Percentiles rank a stretch among this genome's conserved stretches.
These are phyloP conservation scores for Paralinhomoeus sp. DNA, from an alignment of 2,888 invertebrate genomes.

Conservation along the genomic window DNA sequence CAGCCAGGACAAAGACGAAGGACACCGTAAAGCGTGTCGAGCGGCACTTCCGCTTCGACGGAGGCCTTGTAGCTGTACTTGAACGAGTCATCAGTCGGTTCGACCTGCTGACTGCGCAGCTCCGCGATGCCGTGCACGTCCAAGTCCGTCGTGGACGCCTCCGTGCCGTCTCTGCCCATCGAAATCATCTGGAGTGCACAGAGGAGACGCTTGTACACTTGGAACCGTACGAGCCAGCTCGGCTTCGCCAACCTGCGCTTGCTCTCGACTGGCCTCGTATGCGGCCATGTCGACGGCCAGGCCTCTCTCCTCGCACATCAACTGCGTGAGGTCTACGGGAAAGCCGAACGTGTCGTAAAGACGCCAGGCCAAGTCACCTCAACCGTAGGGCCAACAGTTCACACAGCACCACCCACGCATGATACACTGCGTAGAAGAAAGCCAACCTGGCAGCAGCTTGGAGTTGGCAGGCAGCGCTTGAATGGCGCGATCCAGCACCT, in stretches of 20 bases:
- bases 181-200: slow-evolving; percentile 41
- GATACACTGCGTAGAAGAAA: background rate
- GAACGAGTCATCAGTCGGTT: slow-evolving; percentile 62
- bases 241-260: slow-evolving; percentile 36
- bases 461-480: no score
- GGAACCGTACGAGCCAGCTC: background rate
- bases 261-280: slow-evolving; percentile 76
- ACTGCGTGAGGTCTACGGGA: slow-evolving; percentile 79
- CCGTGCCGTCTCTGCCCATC: slow-evolving; percentile 45
- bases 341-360: slow-evolving; percentile 98
- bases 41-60: slow-evolving; percentile 32
- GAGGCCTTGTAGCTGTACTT: slow-evolving; percentile 65
- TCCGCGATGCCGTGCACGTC: slow-evolving; percentile 86
- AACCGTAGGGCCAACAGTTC: background rate
- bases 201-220: background rate
- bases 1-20: background rate
- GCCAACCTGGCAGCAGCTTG: background rate
- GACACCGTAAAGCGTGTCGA: slow-evolving; percentile 46
- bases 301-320: slow-evolving; percentile 87
- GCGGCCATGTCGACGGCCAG: slow-evolving; percentile 58
- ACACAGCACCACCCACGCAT: background rate
- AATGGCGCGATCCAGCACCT: slow-evolving; percentile 68
- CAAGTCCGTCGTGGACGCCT: slow-evolving; percentile 38
- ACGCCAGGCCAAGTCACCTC: slow-evolving; percentile 81
- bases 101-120: slow-evolving; percentile 48